Evolutionary conservation across 2,888 invertebrate genomes (phyloP), one percentile per base, ranked within the genome.

Genomic region (Lasioglossum calceatum): DNA sequence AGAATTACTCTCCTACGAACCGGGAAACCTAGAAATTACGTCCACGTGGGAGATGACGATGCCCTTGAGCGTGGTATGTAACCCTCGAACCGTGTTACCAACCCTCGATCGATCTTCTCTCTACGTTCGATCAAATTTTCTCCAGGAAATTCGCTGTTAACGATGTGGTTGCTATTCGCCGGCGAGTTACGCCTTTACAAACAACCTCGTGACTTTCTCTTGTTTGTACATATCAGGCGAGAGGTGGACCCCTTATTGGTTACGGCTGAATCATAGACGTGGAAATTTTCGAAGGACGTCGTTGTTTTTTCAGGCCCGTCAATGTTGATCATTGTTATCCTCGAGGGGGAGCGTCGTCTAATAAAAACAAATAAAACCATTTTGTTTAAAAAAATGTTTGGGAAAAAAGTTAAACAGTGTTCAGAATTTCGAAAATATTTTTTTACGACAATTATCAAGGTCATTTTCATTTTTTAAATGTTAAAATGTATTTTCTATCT

Each of bases 1-100:
- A 50, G 71, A 64, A 74, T 77, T 78, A 76, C 54, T 76, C 75
- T 32, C 8, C 32, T 19, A 4, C n/a, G 19, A 61, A 27, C 70
- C 42, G 58, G 47, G 67, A 67, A 67, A 19, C 67, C 19, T 61
- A 42, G 71, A 76, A 85, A 85, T 85, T 85, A 36, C 79, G 67
- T 64, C 42, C 47, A 14, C 73, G 71, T 14, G 42, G 71, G 14
- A 27, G 77, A 47, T 47, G 47, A 47, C 67, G 32, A 39, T 67
- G 58, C 61, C 82, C 84, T 23, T 8, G 27, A 36, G 50, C n/a
- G n/a, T 4, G 32, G 16, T 36, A 5, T 5, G 27, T 27, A 61
- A 27, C 61, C 61, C 27, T 27, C 27, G 27, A 27, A 27, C 61
- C 12, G 1, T 27, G 61, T 61, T 14, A 14, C n/a, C 61, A 14